These are phyloP conservation scores for Thalpophila matura DNA, from an alignment of 2,888 invertebrate species.

Conservation along the genomic window DNA sequence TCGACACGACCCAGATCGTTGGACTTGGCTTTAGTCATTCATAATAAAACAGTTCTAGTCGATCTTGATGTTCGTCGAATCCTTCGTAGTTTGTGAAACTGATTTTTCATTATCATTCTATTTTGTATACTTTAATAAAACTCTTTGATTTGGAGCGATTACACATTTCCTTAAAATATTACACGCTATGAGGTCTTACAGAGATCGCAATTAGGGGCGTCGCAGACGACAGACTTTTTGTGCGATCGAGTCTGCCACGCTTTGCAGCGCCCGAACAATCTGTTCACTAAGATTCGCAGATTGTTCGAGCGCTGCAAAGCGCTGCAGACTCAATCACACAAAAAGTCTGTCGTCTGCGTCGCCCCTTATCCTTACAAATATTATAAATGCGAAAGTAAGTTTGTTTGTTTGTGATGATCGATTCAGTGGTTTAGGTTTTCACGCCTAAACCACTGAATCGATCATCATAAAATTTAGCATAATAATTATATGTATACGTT, in stretches of 20 bases:
- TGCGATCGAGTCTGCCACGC: too few species aligned
- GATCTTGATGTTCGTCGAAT: conserved; percentile 1
- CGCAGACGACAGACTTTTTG: too few species aligned
- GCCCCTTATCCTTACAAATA: too few species aligned
- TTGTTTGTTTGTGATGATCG: not conserved
- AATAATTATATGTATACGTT: not conserved
- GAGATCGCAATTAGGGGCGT: not conserved
- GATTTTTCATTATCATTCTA: conserved; percentile 12
- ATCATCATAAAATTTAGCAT: too few species aligned
- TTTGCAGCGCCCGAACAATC: too few species aligned
- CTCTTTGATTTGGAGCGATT: conserved; percentile 2
- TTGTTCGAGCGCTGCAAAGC: too few species aligned
- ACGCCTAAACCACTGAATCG: too few species aligned
- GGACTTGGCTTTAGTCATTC: conserved; percentile 29
- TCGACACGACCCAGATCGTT: conserved; percentile 1
- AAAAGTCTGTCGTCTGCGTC: too few species aligned
- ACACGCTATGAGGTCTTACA: not conserved
- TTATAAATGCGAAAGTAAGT: too few species aligned
- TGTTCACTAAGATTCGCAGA: too few species aligned
- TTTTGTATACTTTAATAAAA: not conserved
- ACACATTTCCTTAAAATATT: not conserved
- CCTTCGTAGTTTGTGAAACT: conserved; percentile 29
- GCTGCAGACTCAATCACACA: too few species aligned
- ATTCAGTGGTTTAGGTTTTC: too few species aligned
- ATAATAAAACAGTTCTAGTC: conserved; percentile 34